Percentiles rank a stretch among this genome's conserved stretches.
Conservation (phyloP, 1,140 invertebrate genomes). For the Bicyclus anynana region DNA sequence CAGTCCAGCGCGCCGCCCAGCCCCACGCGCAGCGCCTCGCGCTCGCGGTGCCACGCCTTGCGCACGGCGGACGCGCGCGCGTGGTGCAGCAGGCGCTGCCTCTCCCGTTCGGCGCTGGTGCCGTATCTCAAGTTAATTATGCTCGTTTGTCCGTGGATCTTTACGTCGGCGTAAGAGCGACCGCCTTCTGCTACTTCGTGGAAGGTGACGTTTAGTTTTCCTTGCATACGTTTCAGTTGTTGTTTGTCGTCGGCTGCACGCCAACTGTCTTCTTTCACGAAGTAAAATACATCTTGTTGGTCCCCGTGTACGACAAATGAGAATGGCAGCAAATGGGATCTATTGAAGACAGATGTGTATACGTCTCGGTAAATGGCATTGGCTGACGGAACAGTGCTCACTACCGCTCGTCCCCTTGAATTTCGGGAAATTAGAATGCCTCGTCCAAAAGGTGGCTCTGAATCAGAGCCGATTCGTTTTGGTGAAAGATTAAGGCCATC, state of each 20-base stretch:
- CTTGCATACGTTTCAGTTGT: conserved; percentile 91
- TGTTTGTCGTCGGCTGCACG: conserved; percentile 91
- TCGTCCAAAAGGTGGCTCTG: conserved; percentile 93
- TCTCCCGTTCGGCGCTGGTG: conserved; percentile 91
- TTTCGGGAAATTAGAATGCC: conserved; percentile 92
- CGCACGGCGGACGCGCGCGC: conserved; percentile 90
- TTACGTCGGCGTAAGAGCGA: conserved; percentile 87
- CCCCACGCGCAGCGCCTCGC: conserved; percentile 88
- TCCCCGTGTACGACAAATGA: conserved; percentile 93
- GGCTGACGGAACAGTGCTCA: conserved; percentile 90
- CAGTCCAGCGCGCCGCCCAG: conserved; percentile 85
- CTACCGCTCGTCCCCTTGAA: conserved; percentile 86
- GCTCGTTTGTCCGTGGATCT: conserved; percentile 89
- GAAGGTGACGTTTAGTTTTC: conserved; percentile 95
- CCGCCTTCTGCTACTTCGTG: conserved; percentile 88
- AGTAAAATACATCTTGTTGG: conserved; percentile 95
- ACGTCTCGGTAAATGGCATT: conserved; percentile 94
- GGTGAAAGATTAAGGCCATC: conserved; percentile 85
- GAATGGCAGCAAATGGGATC: conserved; percentile 91
- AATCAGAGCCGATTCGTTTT: conserved; percentile 84
- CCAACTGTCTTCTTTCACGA: conserved; percentile 94
- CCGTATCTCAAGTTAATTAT: conserved; percentile 93
- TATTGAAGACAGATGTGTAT: conserved; percentile 95
- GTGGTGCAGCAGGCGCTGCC: conserved; percentile 91
- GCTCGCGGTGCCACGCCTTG: conserved; percentile 95